Percentiles rank a stretch among this genome's conserved stretches.
phyloP scores from a whole-genome alignment of 2,888 invertebrate genomes.

The Xestia ashworthii region DNA sequence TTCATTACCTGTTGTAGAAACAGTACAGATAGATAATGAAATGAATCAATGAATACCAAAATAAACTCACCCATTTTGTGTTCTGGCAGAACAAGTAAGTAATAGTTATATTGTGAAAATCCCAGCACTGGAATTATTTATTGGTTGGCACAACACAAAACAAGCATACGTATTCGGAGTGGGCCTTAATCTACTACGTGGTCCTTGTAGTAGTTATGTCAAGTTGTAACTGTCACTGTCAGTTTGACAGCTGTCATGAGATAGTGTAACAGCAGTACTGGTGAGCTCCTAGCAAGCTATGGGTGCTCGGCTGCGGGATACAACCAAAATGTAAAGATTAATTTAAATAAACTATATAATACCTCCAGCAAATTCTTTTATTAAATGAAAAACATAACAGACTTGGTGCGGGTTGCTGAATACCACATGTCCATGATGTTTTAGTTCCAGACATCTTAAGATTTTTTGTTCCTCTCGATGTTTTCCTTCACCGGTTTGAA shows the following conservation, averaged over 20 bases:
- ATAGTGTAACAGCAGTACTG: not conserved
- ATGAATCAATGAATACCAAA: conserved; percentile 2
- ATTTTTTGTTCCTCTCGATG: not conserved
- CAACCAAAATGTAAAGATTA: not conserved
- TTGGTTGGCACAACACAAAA: too few species aligned
- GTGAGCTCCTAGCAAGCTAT: not conserved
- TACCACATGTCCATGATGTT: not conserved
- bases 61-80: not conserved
- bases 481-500: too few species aligned
- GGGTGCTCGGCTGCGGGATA: not conserved
- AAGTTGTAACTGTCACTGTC: not conserved
- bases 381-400: not conserved
- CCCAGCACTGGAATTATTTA: not conserved
- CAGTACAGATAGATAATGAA: not conserved
- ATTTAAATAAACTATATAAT: not conserved
- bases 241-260: not conserved
- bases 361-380: not conserved
- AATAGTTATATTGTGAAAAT: not conserved
- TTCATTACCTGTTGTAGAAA: not conserved
- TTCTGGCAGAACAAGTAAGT: too few species aligned
- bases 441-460: too few species aligned
- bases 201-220: not conserved
- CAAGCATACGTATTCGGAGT: not conserved
- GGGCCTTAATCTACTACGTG: not conserved
- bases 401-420: not conserved